Conservation (phyloP, 1,140 invertebrate species). For the Drosophila serrata region DNA sequence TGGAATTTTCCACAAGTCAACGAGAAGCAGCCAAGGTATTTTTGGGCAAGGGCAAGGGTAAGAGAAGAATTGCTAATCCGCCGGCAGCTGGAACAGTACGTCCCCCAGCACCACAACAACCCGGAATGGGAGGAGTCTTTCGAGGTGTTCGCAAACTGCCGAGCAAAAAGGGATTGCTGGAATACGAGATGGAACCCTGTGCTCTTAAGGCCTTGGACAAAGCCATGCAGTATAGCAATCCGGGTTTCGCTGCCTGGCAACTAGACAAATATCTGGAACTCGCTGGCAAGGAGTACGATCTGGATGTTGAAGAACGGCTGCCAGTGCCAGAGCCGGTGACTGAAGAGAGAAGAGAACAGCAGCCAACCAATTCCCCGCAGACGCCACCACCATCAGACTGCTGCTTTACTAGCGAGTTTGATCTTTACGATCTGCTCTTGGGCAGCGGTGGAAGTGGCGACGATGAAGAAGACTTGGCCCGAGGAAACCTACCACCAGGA, state of each 20-base stretch:
- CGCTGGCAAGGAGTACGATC: slow-evolving; percentile 60
- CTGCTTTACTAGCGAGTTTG: slow-evolving; percentile 79
- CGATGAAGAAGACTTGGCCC: slow-evolving; percentile 43
- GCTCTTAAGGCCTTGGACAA: slow-evolving; percentile 65
- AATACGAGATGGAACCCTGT: slow-evolving; percentile 72
- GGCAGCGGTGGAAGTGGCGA: slow-evolving; percentile 59
- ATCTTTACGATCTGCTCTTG: slow-evolving; percentile 69
- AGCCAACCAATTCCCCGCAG: slow-evolving; percentile 1
- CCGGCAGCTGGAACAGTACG: slow-evolving; percentile 10
- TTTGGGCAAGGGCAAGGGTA: slow-evolving; percentile 55
- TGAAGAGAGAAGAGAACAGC: slow-evolving; percentile 8
- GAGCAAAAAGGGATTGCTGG: slow-evolving; percentile 74
- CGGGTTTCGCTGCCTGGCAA: slow-evolving; percentile 62
- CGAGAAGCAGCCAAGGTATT: slow-evolving; percentile 20
- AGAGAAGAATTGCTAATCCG: slow-evolving; percentile 19
- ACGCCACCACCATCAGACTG: slow-evolving; percentile 78
- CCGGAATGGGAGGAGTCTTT: slow-evolving; percentile 16
- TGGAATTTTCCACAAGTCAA: slow-evolving; percentile 34
- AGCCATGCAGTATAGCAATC: slow-evolving; percentile 61
- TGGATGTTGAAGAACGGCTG: slow-evolving; percentile 20
- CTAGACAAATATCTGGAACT: slow-evolving; percentile 75
- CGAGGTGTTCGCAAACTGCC: slow-evolving; percentile 72
- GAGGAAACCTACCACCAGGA: background rate
- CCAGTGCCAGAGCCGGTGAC: slow-evolving; percentile 1
- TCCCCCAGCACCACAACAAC: slow-evolving; percentile 12